Evolutionary conservation across 2,797 vertebrate species (phyloP), one percentile per base, ranked within the genome.

Genomic region (Geotrypetes seraphini): DNA sequence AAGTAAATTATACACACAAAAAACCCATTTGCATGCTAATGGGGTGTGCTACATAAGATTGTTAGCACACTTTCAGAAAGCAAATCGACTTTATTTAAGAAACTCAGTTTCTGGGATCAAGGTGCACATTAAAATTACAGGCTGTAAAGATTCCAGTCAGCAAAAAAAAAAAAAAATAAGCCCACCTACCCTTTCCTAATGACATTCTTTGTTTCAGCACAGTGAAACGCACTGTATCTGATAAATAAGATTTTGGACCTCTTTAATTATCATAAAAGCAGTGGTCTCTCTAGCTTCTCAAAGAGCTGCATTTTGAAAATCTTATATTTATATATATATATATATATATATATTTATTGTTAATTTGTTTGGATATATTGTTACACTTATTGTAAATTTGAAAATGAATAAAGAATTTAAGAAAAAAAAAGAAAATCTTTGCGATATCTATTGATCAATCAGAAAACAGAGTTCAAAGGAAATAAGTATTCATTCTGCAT

Each of bases 1-100:
- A 50, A 68, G 48, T 57, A 72, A 72, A 71, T 66, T 60, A 39
- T 28, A 69, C 23, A 46, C 43, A 22, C n/a, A 45, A 57, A 59
- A 60, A 60, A 51, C 53, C 42, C 31, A 68, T 73, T 65, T 61
- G 39, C 49, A 56, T 63, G 46, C 37, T 64, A 76, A 71, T 67
- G 35, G 52, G 55, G 23, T 53, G 21, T 56, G 26, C 40, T 62
- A 47, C 31, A 34, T 39, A 47, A 60, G 25, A 40, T 31, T 36
- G 23, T 47, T 61, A 54, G 19, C 39, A 39, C 47, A 31, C 26
- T 60, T 63, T 67, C 39, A 44, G 36, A 51, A 41, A 54, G 43
- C 37, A 64, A 67, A 63, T 39, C 61, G 45, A 54, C 16, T 37
- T 55, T 61, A 53, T 42, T 73, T 63, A 57, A 63, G 45, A 64